Evolutionary conservation across 2,113 vertebrate genomes (phyloP).

Genomic region (Ellobius talpinus): DNA sequence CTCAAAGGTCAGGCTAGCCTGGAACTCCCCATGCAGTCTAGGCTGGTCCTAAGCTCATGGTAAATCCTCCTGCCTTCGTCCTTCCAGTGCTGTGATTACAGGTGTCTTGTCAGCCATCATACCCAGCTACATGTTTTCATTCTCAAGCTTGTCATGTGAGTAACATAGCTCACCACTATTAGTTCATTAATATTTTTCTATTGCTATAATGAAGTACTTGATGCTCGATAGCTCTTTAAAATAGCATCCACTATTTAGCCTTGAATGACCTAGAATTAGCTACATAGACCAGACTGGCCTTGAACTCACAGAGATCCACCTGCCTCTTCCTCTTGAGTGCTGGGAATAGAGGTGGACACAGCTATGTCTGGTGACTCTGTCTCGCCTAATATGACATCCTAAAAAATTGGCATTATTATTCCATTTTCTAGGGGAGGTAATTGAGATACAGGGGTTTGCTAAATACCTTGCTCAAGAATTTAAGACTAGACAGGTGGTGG

Average conservation of each 20-base stretch:
- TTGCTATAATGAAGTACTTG: background rate
- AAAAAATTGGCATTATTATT: background rate
- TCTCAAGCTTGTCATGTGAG: background rate
- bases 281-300: background rate
- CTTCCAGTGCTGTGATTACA: background rate
- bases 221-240: background rate
- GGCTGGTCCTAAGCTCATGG: background rate
- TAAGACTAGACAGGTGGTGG: background rate
- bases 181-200: background rate
- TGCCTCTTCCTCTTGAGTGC: background rate
- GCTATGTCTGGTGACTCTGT: background rate
- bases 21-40: background rate
- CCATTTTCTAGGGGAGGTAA: constrained; percentile 17
- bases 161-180: background rate
- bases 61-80: background rate
- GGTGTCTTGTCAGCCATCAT: background rate
- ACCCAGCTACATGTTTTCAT: background rate
- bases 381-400: background rate
- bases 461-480: constrained; percentile 20
- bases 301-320: background rate
- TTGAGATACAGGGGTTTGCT: background rate
- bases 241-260: background rate
- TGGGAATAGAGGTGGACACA: background rate
- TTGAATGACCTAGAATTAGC: background rate
- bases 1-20: background rate